Conservation (phyloP, 2,888 invertebrate species). For the Eulithis prunata region DNA sequence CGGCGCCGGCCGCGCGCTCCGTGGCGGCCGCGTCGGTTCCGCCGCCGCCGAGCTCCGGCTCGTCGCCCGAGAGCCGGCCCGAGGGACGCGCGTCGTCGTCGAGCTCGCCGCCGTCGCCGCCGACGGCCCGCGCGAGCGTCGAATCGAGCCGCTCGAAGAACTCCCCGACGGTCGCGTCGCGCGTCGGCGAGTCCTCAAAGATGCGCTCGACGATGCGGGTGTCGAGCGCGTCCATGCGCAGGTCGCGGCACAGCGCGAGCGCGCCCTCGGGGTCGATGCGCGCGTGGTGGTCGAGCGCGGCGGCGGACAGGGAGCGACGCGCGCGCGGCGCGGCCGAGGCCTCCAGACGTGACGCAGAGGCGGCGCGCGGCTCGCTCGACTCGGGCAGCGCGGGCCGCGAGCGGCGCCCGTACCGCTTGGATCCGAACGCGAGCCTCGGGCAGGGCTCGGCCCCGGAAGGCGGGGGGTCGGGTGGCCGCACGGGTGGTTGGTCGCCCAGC, state of each 20-base stretch:
- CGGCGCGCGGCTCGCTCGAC: conserved; percentile 56
- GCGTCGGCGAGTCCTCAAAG: conserved; percentile 57
- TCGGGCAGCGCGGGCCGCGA: conserved; percentile 83
- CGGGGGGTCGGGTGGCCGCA: conserved; percentile 55
- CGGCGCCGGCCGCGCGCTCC: conserved; percentile 48
- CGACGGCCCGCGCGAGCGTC: conserved; percentile 58
- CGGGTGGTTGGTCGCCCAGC: conserved; percentile 83
- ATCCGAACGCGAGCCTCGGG: conserved; percentile 89
- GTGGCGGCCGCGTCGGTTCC: conserved; percentile 39
- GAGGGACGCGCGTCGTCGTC: conserved; percentile 45
- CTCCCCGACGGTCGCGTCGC: conserved; percentile 74
- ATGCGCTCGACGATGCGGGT: conserved; percentile 63
- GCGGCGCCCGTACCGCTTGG: conserved; percentile 90
- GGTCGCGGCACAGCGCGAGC: conserved; percentile 65
- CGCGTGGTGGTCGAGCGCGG: conserved; percentile 62
- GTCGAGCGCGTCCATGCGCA: conserved; percentile 71
- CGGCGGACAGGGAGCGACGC: conserved; percentile 59
- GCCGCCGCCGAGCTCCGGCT: conserved; percentile 88
- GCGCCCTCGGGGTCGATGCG: conserved; percentile 67
- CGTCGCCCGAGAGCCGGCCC: conserved; percentile 85
- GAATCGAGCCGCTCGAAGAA: conserved; percentile 73
- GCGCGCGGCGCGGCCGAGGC: conserved; percentile 48
- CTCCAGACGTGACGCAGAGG: conserved; percentile 67
- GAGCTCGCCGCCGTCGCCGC: conserved; percentile 50
- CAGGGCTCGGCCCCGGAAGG: conserved; percentile 87